phyloP scores from a whole-genome alignment of 2,888 invertebrate genomes.

The Drosophila demipolita region DNA sequence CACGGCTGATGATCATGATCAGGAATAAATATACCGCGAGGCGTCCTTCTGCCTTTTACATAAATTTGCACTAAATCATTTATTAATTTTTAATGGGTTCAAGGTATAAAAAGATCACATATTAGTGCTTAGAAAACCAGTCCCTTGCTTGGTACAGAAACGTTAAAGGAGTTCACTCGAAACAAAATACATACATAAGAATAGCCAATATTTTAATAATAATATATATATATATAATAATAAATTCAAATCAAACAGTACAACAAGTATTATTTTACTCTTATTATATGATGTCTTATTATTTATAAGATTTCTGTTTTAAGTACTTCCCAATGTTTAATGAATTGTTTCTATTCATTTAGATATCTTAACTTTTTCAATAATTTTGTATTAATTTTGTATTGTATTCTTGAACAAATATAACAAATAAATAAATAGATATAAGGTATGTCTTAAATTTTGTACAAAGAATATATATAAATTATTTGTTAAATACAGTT shows the following conservation, averaged over 20 bases:
- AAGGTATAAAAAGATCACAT: background rate
- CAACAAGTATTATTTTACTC: background rate
- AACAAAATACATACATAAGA: background rate
- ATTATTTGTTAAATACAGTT: slow-evolving; percentile 64
- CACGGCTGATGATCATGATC: too few species aligned
- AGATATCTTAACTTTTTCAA: background rate
- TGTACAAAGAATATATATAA: background rate
- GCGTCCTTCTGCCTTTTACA: too few species aligned
- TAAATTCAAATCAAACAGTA: background rate
- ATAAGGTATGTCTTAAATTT: slow-evolving; percentile 43
- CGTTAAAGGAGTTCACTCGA: background rate
- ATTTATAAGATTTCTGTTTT: background rate
- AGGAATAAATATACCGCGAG: too few species aligned
- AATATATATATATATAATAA: too few species aligned
- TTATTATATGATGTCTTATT: background rate
- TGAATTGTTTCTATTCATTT: background rate
- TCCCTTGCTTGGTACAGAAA: background rate
- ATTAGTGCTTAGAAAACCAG: background rate
- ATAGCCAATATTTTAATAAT: background rate
- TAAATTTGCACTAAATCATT: too few species aligned
- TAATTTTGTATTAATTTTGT: background rate
- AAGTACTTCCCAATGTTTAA: too few species aligned
- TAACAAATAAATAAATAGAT: slow-evolving; percentile 14
- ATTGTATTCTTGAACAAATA: background rate
- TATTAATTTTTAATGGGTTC: too few species aligned